Conservation (phyloP, 2,888 invertebrate genomes). For the Coelopa pilipes region DNA sequence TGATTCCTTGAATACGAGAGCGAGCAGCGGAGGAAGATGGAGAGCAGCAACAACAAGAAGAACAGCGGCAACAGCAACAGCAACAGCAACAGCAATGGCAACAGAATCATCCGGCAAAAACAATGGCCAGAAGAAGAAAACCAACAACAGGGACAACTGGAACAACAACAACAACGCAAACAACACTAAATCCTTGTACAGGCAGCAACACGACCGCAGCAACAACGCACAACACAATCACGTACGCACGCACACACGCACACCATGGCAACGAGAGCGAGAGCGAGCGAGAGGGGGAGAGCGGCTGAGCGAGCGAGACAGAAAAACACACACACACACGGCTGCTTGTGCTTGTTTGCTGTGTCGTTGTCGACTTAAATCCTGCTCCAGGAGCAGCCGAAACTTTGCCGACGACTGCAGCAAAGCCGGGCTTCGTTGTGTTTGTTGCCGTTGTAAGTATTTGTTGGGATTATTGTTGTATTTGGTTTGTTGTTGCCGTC, state of each 20-base stretch:
- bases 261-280: neutral
- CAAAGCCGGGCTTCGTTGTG: neutral
- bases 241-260: too few relatives aligned
- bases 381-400: slow-evolving; percentile 13
- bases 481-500: neutral
- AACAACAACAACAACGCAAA: slow-evolving; percentile 19
- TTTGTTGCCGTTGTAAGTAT: neutral
- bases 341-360: neutral
- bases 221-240: neutral
- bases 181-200: slow-evolving; percentile 26
- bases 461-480: too few relatives aligned
- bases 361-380: slow-evolving; percentile 18
- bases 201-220: slow-evolving; percentile 3
- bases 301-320: neutral
- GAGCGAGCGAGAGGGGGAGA: neutral
- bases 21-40: slow-evolving; percentile 2
- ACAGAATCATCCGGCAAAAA: neutral
- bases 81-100: neutral
- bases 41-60: neutral
- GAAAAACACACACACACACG: too few relatives aligned
- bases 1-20: slow-evolving; percentile 27
- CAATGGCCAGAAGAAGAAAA: too few relatives aligned
- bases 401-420: neutral
- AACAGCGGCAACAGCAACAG: neutral
- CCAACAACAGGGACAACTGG: neutral